These are phyloP conservation scores for Agrochola litura DNA, from an alignment of 2,888 invertebrate species.

Conservation along the genomic window DNA sequence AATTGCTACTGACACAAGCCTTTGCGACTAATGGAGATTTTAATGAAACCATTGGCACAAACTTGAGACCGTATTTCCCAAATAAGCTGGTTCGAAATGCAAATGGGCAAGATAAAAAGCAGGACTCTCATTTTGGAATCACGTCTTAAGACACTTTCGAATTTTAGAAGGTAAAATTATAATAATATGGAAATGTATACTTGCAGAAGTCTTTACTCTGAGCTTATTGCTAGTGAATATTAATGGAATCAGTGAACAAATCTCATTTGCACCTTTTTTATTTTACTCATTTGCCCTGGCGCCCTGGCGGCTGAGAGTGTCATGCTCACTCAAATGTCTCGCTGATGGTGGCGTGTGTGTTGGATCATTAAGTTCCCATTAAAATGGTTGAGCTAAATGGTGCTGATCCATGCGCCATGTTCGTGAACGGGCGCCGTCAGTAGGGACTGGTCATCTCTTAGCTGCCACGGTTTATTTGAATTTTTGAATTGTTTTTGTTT, in stretches of 20 bases:
- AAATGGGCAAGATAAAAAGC: constrained; percentile 52
- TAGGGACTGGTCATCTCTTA: too few species aligned
- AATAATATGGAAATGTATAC: constrained; percentile 43
- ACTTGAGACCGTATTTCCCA: constrained; percentile 36
- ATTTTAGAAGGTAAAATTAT: constrained; percentile 35
- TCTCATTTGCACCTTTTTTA: neutral
- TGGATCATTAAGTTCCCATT: too few species aligned
- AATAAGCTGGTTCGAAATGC: constrained; percentile 44
- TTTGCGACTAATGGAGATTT: constrained; percentile 63
- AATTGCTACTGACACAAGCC: constrained; percentile 69
- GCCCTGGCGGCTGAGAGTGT: too few species aligned
- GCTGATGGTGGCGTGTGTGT: too few species aligned
- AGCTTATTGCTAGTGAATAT: constrained; percentile 23
- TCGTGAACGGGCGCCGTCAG: too few species aligned
- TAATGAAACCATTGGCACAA: constrained; percentile 47
- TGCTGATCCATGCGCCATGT: too few species aligned
- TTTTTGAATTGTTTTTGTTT: too few species aligned
- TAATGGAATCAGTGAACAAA: constrained; percentile 12
- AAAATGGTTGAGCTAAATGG: too few species aligned
- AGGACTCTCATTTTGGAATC: constrained; percentile 34
- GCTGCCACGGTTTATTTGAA: too few species aligned
- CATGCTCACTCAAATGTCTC: too few species aligned
- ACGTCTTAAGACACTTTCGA: constrained; percentile 18
- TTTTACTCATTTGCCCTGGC: neutral
- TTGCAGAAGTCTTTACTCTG: constrained; percentile 17